Percentiles rank a stretch among this genome's conserved stretches.
Conservation (phyloP, 2,797 vertebrate genomes). For the Limosa lapponica region DNA sequence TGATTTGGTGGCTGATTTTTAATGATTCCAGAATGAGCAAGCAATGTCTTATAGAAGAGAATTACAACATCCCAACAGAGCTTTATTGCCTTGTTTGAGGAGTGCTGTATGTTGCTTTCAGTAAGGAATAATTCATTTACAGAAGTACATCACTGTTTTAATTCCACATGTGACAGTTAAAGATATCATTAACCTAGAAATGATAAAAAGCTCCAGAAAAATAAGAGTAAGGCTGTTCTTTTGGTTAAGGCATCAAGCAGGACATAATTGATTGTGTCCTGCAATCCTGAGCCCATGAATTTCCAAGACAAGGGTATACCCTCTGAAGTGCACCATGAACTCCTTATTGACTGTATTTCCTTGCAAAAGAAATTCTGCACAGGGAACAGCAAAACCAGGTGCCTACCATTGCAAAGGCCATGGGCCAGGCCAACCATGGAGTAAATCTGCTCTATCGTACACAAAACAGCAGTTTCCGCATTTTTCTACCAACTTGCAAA, state of each 20-base stretch:
- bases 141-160: not conserved
- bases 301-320: not conserved
- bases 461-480: not conserved
- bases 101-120: not conserved
- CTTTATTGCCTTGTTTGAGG: constrained; percentile 12
- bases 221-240: not conserved
- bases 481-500: not conserved
- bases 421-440: accelerated
- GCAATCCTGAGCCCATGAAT: not conserved
- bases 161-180: not conserved
- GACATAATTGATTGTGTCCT: not conserved
- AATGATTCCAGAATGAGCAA: constrained; percentile 40
- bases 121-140: not conserved
- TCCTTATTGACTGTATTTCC: not conserved
- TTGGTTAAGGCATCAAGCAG: not conserved
- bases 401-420: not conserved
- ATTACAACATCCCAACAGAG: constrained; percentile 11
- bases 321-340: not conserved
- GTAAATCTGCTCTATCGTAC: not conserved
- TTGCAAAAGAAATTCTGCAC: not conserved
- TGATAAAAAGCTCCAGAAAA: not conserved
- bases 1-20: constrained; percentile 60
- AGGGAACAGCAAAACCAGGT: not conserved
- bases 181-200: not conserved
- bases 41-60: not conserved